Base-by-base conservation (phyloP, 2,797 vertebrate genomes). In the Otus scops region DNA sequence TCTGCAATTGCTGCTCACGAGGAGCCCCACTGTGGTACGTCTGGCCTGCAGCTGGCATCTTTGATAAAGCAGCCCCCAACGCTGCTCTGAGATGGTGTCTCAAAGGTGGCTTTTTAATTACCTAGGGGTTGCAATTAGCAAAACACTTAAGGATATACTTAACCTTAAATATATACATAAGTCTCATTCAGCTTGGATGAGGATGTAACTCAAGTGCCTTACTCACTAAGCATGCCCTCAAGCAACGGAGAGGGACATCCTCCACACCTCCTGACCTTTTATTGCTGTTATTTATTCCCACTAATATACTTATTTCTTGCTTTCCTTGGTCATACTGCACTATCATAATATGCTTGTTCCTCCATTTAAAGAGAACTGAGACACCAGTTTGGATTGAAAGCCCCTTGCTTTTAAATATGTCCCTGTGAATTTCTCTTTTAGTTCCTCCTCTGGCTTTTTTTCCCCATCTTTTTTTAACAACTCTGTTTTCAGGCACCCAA, bases 241-340 rank as follows among this genome's bases (percentile, higher is more conserved):
- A 45, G 50, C 3, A 27, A 38, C 0, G 0, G 47, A 9, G 19
- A 50, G 39, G 45, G 24, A 23, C 20, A 20, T 34, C 26, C 14
- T 43, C 19, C 53, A n/a, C 27, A 28, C 6, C 7, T 21, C 22
- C 27, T 36, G 45, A 24, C 11, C 27, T 47, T 47, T 88, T n/a
- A 24, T 17, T 53, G 4, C 5, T 77, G 21, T 24, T 24, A 23
- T 77, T 87, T 65, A 65, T 73, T 65, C 26, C 7, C 21, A n/a
- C 4, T 47, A 28, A 43, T n/a, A 23, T 23, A 28, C 30, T 9
- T 15, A 48, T 80, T 94, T 85, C 11, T 47, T 65, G 34, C 54
- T 77, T 83, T 88, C 47, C 27, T 56, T 81, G 67, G 13, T 30
- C 3, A 3, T 38, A 36, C 23, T 75, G 21, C 4, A 28, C 20